Evolutionary conservation across 2,113 vertebrate species (phyloP), one percentile per base, ranked within the genome.

Genomic region (Patagioenas fasciata): DNA sequence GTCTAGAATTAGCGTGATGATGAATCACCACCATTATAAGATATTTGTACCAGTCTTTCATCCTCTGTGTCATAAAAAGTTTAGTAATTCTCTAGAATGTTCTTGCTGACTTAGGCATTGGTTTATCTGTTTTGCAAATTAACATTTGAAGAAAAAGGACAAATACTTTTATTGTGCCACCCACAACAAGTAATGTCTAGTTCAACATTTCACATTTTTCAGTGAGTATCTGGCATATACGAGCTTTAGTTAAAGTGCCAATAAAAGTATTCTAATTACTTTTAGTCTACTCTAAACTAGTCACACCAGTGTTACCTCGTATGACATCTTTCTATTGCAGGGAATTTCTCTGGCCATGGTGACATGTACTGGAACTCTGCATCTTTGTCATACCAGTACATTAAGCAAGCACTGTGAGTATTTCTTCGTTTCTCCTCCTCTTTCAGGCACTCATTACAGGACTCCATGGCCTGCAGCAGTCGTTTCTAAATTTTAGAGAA

Each of bases 401-500:
- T 98, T 0, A 98, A 96, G 85, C 99, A 99, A 89, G 99, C 98
- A 31, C 98, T 99, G 90, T 99, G 99, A 61, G 97, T 94, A 95
- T 99, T 99, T 95, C 99, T 98, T 85, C 38, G 97, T 92, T 97
- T 98, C 93, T 99, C 99, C 32, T 98, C 98, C 80, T 98, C 97
- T 42, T 97, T 98, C 96, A 99, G 91, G 64, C 97, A 97, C 36
- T 97, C 91, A 80, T 98, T 98, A 96, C 97, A 99, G 11, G 97
- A 86, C 15, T 99, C 99, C 99, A 99, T 99, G 32, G 99, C 99
- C 93, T 98, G 98, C 80, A 99, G 98, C 80, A 99, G 95, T 80
- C 96, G 98, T 92, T 97, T 99, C 99, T 99, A 95, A 95, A 96
- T 77, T 75, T 81, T 15, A 88, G 23, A 94, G 29, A 85, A 50